phyloP scores from a whole-genome alignment of 2,888 invertebrate species.

The Dromius quadrimaculatus region DNA sequence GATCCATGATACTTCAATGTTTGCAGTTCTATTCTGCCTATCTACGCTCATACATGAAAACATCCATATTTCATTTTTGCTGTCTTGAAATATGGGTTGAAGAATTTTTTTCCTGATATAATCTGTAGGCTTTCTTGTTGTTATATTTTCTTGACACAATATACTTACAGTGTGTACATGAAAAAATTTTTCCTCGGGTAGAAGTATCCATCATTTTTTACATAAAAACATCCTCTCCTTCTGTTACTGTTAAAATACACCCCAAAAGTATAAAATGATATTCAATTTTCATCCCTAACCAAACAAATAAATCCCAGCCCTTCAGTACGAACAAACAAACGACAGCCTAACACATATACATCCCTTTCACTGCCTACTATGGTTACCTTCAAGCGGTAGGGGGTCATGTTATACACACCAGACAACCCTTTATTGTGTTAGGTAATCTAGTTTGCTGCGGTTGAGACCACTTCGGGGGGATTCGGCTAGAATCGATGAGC shows the following conservation, averaged over 20 bases:
- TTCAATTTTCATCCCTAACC: conserved; percentile 30
- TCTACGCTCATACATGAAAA: too few relatives aligned
- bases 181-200: conserved; percentile 8
- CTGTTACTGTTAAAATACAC: conserved; percentile 17
- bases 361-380: conserved; percentile 8
- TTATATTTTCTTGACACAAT: conserved; percentile 7
- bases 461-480: conserved; percentile 3
- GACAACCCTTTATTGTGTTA: conserved; percentile 20
- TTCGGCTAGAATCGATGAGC: background rate
- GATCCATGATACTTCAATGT: too few relatives aligned
- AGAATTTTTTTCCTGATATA: too few relatives aligned
- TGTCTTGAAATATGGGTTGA: too few relatives aligned
- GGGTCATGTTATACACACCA: conserved; percentile 28
- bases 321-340: conserved; percentile 28
- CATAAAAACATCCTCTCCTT: conserved; percentile 17
- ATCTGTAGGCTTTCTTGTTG: conserved; percentile 20
- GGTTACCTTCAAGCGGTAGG: conserved; percentile 2
- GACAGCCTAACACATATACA: conserved; percentile 12
- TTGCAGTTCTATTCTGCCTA: too few relatives aligned
- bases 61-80: too few relatives aligned
- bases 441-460: conserved; percentile 30
- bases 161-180: background rate
- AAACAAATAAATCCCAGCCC: conserved; percentile 35
- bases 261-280: conserved; percentile 26
- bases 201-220: conserved; percentile 18